Evolutionary conservation across 2,113 vertebrate species (phyloP), one percentile per base, ranked within the genome.

Genomic region (Brachypteracias leptosomus): DNA sequence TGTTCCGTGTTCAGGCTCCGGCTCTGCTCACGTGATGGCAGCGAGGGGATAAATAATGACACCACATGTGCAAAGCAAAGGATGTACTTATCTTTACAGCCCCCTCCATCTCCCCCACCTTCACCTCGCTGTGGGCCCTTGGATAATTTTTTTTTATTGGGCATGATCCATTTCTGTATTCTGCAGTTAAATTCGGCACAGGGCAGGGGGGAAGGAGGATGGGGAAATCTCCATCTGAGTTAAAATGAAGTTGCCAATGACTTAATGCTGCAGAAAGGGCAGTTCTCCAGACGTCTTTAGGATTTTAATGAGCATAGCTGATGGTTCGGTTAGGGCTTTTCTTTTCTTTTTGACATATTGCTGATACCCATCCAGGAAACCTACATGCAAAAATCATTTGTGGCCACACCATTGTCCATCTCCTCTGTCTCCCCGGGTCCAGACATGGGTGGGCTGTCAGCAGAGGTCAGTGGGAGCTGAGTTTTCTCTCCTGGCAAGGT

Each of bases 291-390:
- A 66, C 2, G 2, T 49, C 76, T 79, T 78, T 42, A 85, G 83
- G 77, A 31, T 91, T 95, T 96, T 92, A 96, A 96, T 82, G 93
- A 91, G 83, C 28, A 3, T 74, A 95, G 70, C 93, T 65, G 93
- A 73, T 87, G 70, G 15, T 66, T 62, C 1, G 13, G 78, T 77
- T 90, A 72, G 84, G 67, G 49, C 54, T 93, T 85, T 96, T 75
- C 66, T 93, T 85, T 75, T 28, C 26, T 84, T 83, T 93, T 40
- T 28, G 86, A 95, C 71, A 86, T 51, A 46, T 24, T 54, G 54
- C 85, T 93, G 72, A 90, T 90, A 62, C 3, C 15, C 3, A 0
- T 74, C 89, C 94, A 96, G 89, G 68, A 93, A 96, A 58, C 38
- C 49, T 47, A 62, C 76, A 88, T 66, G 81, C 89, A 62, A 16